Conservation (phyloP, 2,113 vertebrate genomes). For the Climacteris rufus region DNA sequence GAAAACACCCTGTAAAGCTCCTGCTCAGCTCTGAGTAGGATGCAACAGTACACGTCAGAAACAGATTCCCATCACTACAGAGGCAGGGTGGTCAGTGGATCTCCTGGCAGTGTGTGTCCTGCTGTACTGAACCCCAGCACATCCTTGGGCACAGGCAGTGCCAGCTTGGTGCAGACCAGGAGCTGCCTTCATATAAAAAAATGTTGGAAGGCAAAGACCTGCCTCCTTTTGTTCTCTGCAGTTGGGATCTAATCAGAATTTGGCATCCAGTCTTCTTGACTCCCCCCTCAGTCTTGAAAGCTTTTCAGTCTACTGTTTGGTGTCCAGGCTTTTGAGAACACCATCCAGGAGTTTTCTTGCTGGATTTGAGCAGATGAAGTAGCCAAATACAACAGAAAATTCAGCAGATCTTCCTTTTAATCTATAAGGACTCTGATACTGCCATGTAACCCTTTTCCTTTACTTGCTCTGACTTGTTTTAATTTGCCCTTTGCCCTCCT, state of each 20-base stretch:
- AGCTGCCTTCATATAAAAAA: neutral
- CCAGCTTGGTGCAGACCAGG: neutral
- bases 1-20: neutral
- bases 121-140: neutral
- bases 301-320: neutral
- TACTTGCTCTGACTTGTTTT: conserved; percentile 41
- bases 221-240: neutral
- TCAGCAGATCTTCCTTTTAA: neutral
- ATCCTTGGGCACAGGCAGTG: neutral
- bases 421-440: neutral
- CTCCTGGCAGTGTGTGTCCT: neutral
- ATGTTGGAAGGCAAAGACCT: neutral
- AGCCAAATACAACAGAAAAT: neutral
- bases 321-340: neutral
- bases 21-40: neutral
- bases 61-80: too few species aligned
- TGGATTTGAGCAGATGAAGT: neutral
- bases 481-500: conserved; percentile 56
- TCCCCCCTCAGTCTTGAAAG: neutral
- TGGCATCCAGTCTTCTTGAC: neutral
- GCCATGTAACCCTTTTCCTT: neutral
- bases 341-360: neutral
- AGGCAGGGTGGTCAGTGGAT: neutral
- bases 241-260: neutral
- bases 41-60: neutral